Percentiles rank a stretch among this genome's conserved stretches.
Conservation (phyloP, 1,140 invertebrate species). For the Brachystomella parvula region DNA sequence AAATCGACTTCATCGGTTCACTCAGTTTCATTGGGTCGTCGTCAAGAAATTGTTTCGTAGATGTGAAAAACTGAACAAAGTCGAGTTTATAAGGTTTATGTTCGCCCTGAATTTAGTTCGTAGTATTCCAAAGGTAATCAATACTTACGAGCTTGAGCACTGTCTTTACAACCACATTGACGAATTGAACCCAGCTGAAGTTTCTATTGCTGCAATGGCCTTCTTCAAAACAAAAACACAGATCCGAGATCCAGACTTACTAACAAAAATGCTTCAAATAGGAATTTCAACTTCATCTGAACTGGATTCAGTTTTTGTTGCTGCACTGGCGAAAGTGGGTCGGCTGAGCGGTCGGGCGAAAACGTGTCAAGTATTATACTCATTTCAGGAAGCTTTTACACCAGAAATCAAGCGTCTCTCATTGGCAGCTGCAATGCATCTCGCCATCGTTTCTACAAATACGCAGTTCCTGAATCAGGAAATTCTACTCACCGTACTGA, state of each 20-base stretch:
- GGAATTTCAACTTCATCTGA: constrained; percentile 41
- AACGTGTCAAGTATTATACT: constrained; percentile 38
- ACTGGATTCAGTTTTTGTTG: constrained; percentile 48
- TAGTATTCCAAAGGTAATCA: constrained; percentile 39
- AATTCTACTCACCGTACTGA: constrained; percentile 31
- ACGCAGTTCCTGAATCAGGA: constrained; percentile 43
- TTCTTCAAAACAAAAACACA: constrained; percentile 54
- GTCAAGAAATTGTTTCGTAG: constrained; percentile 47
- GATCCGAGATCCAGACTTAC: constrained; percentile 45
- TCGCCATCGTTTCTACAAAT: constrained; percentile 48
- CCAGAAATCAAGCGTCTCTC: constrained; percentile 45
- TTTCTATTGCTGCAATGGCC: constrained; percentile 51
- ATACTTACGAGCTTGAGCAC: constrained; percentile 52
- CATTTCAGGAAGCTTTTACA: constrained; percentile 41
- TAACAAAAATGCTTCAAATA: constrained; percentile 44
- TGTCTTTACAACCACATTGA: constrained; percentile 44
- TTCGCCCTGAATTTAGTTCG: constrained; percentile 49
- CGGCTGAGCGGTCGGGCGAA: constrained; percentile 43
- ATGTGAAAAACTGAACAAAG: constrained; percentile 43
- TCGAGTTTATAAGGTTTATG: constrained; percentile 50
- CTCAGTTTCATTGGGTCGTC: constrained; percentile 45
- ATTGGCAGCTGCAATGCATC: constrained; percentile 46
- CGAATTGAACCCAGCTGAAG: constrained; percentile 48
- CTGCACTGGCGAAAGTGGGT: constrained; percentile 50
- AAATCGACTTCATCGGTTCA: constrained; percentile 42